Percentiles rank a stretch among this genome's conserved stretches.
These are phyloP conservation scores for Lycaena phlaeas DNA, from an alignment of 2,888 invertebrate genomes.

Conservation along the genomic window DNA sequence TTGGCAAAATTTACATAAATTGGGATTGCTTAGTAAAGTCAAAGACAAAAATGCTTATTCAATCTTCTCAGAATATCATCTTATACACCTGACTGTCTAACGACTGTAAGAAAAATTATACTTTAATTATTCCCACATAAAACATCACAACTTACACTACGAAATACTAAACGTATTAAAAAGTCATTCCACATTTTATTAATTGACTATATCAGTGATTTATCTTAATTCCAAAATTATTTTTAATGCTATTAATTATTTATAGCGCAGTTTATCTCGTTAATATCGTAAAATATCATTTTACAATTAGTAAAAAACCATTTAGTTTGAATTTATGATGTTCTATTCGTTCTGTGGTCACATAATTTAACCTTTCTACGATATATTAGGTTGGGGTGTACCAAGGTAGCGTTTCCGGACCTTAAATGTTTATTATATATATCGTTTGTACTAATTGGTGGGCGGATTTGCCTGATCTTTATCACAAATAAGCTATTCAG, in stretches of 20 bases:
- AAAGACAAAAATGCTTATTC: too few species aligned
- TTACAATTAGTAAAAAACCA: conserved; percentile 18
- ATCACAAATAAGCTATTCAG: conserved; percentile 25
- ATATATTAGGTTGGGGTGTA: conserved; percentile 16
- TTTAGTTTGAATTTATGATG: conserved; percentile 22
- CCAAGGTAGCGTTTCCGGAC: conserved; percentile 18
- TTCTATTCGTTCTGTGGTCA: conserved; percentile 17
- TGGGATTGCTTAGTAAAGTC: too few species aligned
- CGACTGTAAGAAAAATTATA: too few species aligned
- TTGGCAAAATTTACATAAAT: too few species aligned
- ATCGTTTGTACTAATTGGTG: conserved; percentile 18
- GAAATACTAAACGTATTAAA: conserved; percentile 1
- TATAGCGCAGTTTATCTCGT: conserved; percentile 8
- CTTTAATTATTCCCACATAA: not conserved
- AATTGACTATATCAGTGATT: not conserved
- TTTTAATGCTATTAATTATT: not conserved
- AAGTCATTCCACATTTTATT: conserved; percentile 1
- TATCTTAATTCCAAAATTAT: conserved; percentile 3
- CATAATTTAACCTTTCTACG: conserved; percentile 18
- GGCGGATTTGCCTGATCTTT: conserved; percentile 21
- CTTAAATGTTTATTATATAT: conserved; percentile 17
- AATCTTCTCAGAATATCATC: too few species aligned
- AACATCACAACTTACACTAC: not conserved
- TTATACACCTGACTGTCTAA: too few species aligned
- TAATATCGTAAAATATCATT: conserved; percentile 23